These are phyloP conservation scores for Rallus limicola DNA, from an alignment of 2,113 vertebrate species.

Conservation along the genomic window DNA sequence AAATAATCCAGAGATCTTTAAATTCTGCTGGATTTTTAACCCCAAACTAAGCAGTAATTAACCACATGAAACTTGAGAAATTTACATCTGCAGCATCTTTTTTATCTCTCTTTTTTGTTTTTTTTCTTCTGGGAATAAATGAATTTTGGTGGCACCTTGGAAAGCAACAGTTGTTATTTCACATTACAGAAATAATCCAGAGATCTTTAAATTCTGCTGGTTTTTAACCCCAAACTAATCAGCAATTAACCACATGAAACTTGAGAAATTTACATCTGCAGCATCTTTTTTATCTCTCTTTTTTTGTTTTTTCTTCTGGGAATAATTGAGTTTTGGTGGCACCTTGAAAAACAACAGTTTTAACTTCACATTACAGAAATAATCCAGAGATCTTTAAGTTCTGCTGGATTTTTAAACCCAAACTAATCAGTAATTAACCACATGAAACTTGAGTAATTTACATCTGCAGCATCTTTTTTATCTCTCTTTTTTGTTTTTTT, in stretches of 20 bases:
- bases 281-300: background rate
- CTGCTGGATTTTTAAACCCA: background rate
- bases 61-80: background rate
- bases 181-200: background rate
- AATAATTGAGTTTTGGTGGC: too few species aligned
- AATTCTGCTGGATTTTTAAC: background rate
- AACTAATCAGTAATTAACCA: background rate
- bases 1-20: background rate
- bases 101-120: background rate
- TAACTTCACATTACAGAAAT: background rate
- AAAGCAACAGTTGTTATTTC: background rate
- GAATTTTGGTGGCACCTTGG: background rate
- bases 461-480: background rate
- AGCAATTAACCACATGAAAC: background rate
- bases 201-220: background rate
- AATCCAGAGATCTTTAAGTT: background rate
- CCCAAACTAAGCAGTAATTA: background rate
- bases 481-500: background rate
- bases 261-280: background rate
- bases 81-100: background rate
- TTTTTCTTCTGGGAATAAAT: background rate
- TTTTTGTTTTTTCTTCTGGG: background rate
- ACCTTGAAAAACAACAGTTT: too few species aligned
- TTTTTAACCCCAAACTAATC: background rate
- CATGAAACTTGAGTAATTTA: background rate